phyloP scores from a whole-genome alignment of 2,113 vertebrate genomes.

The Ictalurus punctatus region DNA sequence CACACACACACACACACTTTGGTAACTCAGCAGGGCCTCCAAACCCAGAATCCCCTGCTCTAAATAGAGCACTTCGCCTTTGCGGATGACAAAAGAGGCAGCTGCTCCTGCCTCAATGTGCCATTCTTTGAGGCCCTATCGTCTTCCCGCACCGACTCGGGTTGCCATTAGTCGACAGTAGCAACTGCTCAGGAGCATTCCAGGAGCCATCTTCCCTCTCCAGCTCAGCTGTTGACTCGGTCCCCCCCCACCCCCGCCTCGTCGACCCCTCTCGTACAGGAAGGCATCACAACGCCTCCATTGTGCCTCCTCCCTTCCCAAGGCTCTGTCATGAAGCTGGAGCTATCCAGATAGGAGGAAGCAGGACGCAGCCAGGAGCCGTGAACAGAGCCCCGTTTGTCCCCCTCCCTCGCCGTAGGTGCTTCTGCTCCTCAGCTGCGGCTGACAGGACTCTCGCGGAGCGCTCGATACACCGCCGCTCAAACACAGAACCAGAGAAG shows the following conservation, averaged over 20 bases:
- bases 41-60: constrained; percentile 39
- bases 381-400: constrained; percentile 71
- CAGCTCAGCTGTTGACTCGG: constrained; percentile 93
- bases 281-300: constrained; percentile 90
- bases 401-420: constrained; percentile 48
- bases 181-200: constrained; percentile 94
- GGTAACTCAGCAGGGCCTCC: constrained; percentile 42
- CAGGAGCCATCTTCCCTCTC: constrained; percentile 88
- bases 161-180: constrained; percentile 99
- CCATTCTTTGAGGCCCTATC: constrained; percentile 96
- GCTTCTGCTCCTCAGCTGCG: constrained; percentile 36
- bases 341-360: constrained; percentile 77
- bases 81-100: constrained; percentile 88
- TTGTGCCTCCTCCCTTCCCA: constrained; percentile 74
- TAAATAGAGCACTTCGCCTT: constrained; percentile 67
- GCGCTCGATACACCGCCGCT: neutral
- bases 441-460: neutral
- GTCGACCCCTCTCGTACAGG: constrained; percentile 71
- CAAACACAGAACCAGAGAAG: neutral
- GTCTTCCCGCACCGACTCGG: constrained; percentile 95
- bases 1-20: too few relatives aligned
- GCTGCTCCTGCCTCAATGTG: constrained; percentile 92
- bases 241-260: constrained; percentile 62
- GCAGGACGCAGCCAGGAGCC: constrained; percentile 69
- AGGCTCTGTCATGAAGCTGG: constrained; percentile 62